These are phyloP conservation scores for Sisyra terminalis DNA, from an alignment of 2,888 invertebrate species.

Conservation along the genomic window DNA sequence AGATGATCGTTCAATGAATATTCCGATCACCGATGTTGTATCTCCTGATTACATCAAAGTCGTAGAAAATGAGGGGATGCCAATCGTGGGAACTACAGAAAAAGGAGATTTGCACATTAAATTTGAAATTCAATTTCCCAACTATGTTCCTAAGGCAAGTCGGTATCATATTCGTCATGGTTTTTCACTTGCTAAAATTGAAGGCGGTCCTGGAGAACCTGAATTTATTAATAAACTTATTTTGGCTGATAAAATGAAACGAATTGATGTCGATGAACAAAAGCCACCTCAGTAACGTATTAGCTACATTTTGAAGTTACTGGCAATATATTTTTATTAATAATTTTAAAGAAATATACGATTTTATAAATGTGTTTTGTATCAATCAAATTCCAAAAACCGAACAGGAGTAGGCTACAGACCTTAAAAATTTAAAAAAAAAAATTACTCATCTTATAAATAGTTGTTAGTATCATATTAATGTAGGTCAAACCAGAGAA, in stretches of 20 bases:
- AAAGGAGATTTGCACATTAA: slow-evolving; percentile 53
- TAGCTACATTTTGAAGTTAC: background rate
- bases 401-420: no score
- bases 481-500: no score
- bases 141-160: slow-evolving; percentile 30
- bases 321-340: no score
- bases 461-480: no score
- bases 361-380: no score
- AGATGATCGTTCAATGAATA: slow-evolving; percentile 47
- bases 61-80: slow-evolving; percentile 57
- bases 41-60: slow-evolving; percentile 51
- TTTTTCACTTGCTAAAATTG: slow-evolving; percentile 23
- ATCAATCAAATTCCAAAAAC: no score
- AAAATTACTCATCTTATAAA: no score
- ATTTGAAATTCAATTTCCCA: slow-evolving; percentile 43
- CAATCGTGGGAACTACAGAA: slow-evolving; percentile 39
- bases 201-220: slow-evolving; percentile 20
- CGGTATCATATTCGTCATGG: slow-evolving; percentile 25
- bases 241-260: slow-evolving; percentile 26
- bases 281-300: background rate
- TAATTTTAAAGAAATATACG: no score
- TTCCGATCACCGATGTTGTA: slow-evolving; percentile 56
- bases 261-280: slow-evolving; percentile 25
- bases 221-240: slow-evolving; percentile 27
- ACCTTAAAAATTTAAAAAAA: no score